Evolutionary conservation across 2,113 vertebrate species (phyloP), one percentile per base, ranked within the genome.

Genomic region (Thomomys bottae): DNA sequence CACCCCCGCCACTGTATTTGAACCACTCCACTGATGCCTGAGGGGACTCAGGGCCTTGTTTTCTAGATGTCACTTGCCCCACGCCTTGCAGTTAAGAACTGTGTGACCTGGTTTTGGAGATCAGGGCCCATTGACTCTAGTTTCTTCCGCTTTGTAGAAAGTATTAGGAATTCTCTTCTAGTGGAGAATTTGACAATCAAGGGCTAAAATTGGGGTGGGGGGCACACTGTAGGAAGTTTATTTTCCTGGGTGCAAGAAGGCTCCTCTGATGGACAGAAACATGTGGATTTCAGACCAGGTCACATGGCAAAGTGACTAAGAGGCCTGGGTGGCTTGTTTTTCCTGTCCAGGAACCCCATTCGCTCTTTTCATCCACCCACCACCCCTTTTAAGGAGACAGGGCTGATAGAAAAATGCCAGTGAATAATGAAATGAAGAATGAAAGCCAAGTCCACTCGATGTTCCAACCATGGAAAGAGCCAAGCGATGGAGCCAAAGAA

Each of bases 141-240:
- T 26, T n/a, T 28, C 30, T 26, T 32, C n/a, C 45, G 2, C 26
- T 30, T 24, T 38, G 15, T 15, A 15, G 54, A 34, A 79, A 21
- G 67, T 20, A 11, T 28, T n/a, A 61, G 64, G 21, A 21, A 6
- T 67, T 84, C 20, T 18, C 75, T 84, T 54, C 66, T 21, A n/a
- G 42, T 4, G 57, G 28, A 75, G 59, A 66, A 36, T 24, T 59
- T 38, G 15, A 49, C 32, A 5, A 7, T 26, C 1, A 1, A 20
- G 59, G 8, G 15, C 36, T 57, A 5, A 36, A 18, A 4, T 54
- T 45, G 2, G 34, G 45, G 38, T 23, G 45, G 38, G 72, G 7
- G 2, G 34, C 18, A 18, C 4, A 0, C 12, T 21, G 20, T 20
- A 3, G 8, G 8, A 20, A 40, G 32, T 0, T 40, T 23, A 5